These are phyloP conservation scores for Steinernema khuongi DNA, from an alignment of 1,140 invertebrate genomes.

Conservation along the genomic window DNA sequence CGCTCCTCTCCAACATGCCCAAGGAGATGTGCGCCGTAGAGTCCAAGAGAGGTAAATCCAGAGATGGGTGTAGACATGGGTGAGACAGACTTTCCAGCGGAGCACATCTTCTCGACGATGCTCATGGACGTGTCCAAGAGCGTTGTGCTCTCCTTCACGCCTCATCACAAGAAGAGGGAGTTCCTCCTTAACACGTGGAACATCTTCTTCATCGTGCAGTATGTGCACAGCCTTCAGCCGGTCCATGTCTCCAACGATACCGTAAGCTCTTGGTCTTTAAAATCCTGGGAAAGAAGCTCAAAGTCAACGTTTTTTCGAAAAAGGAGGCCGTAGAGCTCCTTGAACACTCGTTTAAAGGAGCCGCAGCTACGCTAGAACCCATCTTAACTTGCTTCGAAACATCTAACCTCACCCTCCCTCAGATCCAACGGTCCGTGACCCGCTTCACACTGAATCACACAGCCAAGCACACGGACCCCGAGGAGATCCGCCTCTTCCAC, in stretches of 20 bases:
- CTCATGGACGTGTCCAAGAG: background rate
- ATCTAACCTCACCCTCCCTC: no score
- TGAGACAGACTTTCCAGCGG: background rate
- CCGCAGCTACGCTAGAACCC: no score
- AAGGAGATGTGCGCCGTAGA: background rate
- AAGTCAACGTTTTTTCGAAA: no score
- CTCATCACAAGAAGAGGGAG: background rate
- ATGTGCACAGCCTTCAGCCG: background rate
- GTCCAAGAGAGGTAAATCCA: background rate
- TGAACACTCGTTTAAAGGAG: no score
- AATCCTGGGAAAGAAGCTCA: no score
- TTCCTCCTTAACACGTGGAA: background rate
- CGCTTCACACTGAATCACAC: background rate
- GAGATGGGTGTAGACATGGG: background rate
- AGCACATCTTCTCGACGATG: slow-evolving; percentile 3
- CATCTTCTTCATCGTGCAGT: background rate
- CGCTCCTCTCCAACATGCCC: background rate
- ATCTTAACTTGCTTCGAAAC: no score
- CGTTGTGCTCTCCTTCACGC: slow-evolving; percentile 1
- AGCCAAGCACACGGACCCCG: background rate
- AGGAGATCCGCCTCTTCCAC: background rate
- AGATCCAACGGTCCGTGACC: background rate
- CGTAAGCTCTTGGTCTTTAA: background rate
- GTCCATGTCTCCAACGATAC: background rate
- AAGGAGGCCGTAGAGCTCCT: background rate